A percentile compares a stretch with the other conserved stretches of the same genome.
phyloP scores from a whole-genome alignment of 2,797 vertebrate species.

The Gallinago nigripennis region DNA sequence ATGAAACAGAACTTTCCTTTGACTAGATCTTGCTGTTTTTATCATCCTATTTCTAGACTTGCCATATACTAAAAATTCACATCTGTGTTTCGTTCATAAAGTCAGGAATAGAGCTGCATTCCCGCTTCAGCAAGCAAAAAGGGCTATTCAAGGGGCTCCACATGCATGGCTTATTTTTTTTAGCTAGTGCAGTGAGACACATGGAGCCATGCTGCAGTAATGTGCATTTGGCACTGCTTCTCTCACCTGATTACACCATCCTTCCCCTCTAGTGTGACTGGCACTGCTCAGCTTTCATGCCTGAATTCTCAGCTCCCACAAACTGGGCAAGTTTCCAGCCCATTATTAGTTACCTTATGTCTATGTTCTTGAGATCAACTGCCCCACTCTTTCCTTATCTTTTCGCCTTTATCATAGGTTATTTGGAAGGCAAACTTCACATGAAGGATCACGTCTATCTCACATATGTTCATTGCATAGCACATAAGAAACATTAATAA shows the following conservation, averaged over 20 bases:
- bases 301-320: not conserved
- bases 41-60: not conserved
- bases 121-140: not conserved
- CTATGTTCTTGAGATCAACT: not conserved
- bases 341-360: conserved; percentile 50
- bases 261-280: conserved; percentile 8
- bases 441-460: not conserved
- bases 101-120: not conserved
- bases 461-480: not conserved
- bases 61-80: not conserved
- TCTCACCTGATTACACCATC: conserved; percentile 6
- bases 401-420: not conserved
- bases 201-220: not conserved
- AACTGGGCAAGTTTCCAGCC: conserved; percentile 29
- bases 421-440: conserved; percentile 3
- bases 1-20: not conserved
- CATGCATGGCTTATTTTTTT: not conserved
- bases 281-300: conserved; percentile 4
- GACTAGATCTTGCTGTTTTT: not conserved
- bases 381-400: not conserved
- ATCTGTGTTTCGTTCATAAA: not conserved
- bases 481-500: not conserved
- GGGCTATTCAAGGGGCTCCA: not conserved
- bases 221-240: conserved; percentile 6
- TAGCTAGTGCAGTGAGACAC: not conserved